Conservation (phyloP, 2,888 invertebrate genomes). For the Alviniconcha strummeri region DNA sequence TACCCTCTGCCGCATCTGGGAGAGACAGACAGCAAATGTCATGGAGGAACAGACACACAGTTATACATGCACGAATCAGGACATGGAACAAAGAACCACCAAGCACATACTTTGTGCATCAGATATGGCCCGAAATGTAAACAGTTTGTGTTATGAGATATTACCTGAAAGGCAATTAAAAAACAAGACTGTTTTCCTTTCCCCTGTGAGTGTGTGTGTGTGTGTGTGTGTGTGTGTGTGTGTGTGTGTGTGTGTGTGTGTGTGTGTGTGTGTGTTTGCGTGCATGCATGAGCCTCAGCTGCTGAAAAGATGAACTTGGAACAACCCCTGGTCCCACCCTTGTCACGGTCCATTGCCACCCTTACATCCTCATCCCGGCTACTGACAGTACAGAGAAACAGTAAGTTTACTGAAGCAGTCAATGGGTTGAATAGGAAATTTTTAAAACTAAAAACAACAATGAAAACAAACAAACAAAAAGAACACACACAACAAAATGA, state of each 20-base stretch:
- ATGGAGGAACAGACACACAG: background rate
- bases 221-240: slow-evolving; percentile 1
- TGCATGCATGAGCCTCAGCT: background rate
- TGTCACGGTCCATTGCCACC: too few relatives aligned
- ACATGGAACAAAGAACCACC: background rate
- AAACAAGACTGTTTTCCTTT: background rate
- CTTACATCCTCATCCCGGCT: background rate
- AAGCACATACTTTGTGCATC: too few relatives aligned
- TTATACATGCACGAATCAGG: background rate
- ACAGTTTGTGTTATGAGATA: background rate
- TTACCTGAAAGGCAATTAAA: background rate
- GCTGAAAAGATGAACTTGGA: too few relatives aligned
- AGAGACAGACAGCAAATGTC: background rate
- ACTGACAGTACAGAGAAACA: background rate
- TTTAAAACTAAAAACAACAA: too few relatives aligned
- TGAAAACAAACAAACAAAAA: too few relatives aligned
- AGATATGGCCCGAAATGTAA: too few relatives aligned
- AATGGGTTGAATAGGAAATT: too few relatives aligned
- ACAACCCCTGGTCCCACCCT: too few relatives aligned
- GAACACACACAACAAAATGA: too few relatives aligned
- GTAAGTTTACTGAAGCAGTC: too few relatives aligned
- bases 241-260: background rate
- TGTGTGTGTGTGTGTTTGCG: background rate
- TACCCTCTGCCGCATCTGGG: slow-evolving; percentile 44
- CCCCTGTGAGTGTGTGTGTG: background rate